A percentile compares a stretch with the other conserved stretches of the same genome.
phyloP scores from a whole-genome alignment of 1,140 invertebrate species.

The Watersipora subatra region DNA sequence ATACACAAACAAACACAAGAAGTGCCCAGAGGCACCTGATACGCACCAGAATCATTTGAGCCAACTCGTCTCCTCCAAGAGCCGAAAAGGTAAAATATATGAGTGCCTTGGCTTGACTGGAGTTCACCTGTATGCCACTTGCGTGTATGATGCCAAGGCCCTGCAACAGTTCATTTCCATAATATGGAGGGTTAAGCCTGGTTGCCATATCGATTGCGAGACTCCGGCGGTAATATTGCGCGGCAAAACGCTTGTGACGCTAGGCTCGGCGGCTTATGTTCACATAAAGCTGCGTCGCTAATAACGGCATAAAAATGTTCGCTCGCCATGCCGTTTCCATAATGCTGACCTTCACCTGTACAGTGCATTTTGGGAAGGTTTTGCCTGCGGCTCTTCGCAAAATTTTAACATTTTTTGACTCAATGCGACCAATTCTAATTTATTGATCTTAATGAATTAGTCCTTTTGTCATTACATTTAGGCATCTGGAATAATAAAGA shows the following conservation, averaged over 20 bases:
- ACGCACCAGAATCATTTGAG: conserved; percentile 78
- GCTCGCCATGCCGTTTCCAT: too few species aligned
- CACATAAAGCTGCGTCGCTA: not conserved
- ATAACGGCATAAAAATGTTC: not conserved
- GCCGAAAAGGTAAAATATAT: conserved; percentile 83
- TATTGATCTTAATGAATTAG: not conserved
- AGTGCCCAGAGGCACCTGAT: not conserved
- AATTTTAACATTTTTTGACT: not conserved
- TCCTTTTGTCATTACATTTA: not conserved
- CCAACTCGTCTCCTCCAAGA: conserved; percentile 71
- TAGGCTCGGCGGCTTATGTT: too few species aligned
- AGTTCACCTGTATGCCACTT: conserved; percentile 65
- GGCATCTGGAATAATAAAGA: not conserved
- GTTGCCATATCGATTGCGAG: too few species aligned
- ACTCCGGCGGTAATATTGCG: too few species aligned
- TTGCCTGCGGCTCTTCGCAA: too few species aligned
- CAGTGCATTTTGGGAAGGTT: too few species aligned
- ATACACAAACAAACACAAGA: too few species aligned
- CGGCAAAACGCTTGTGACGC: too few species aligned
- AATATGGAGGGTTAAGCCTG: too few species aligned
- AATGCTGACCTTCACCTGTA: too few species aligned
- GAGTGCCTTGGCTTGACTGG: conserved; percentile 72
- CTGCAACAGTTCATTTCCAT: conserved; percentile 45
- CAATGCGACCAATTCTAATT: not conserved
- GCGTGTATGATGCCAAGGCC: conserved; percentile 78